phyloP scores from a whole-genome alignment of 2,888 invertebrate species.

The Dendrolimus pini region DNA sequence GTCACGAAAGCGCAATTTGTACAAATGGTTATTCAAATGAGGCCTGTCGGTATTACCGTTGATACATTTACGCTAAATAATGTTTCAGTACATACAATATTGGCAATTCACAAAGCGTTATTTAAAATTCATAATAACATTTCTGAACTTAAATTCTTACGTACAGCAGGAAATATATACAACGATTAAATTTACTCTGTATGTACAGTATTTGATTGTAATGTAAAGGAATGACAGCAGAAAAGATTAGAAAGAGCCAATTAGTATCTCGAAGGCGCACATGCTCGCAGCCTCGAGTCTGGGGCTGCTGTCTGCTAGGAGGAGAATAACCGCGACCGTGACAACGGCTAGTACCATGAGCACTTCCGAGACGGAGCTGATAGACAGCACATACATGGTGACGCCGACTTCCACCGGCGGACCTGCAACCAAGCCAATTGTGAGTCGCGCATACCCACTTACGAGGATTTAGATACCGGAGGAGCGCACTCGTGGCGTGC shows the following conservation, averaged over 20 bases:
- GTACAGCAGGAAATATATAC: no score
- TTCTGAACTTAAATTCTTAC: no score
- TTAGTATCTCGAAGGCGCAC: conserved; percentile 28
- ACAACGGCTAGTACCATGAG: conserved; percentile 88
- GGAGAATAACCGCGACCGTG: conserved; percentile 29
- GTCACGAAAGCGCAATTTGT: conserved; percentile 15
- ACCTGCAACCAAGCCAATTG: conserved; percentile 84
- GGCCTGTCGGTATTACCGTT: conserved; percentile 10
- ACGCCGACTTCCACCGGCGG: conserved; percentile 98
- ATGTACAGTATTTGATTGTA: conserved; percentile 10
- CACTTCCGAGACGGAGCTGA: conserved; percentile 99
- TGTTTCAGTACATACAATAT: no score
- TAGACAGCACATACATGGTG: conserved; percentile 99
- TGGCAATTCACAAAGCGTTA: no score
- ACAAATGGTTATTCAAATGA: conserved; percentile 12
- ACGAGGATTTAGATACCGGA: no score
- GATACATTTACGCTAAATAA: no score
- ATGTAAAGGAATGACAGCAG: conserved; percentile 27
- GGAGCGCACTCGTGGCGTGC: conserved; percentile 5
- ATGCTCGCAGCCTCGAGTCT: conserved; percentile 74
- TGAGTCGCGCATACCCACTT: conserved; percentile 80
- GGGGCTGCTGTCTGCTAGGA: conserved; percentile 58
- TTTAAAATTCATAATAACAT: no score
- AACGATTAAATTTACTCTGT: no score
- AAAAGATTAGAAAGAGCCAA: no score